A percentile compares a stretch with the other conserved stretches of the same genome.
These are phyloP conservation scores for Tholera decimalis DNA, from an alignment of 2,888 invertebrate genomes.

Conservation along the genomic window DNA sequence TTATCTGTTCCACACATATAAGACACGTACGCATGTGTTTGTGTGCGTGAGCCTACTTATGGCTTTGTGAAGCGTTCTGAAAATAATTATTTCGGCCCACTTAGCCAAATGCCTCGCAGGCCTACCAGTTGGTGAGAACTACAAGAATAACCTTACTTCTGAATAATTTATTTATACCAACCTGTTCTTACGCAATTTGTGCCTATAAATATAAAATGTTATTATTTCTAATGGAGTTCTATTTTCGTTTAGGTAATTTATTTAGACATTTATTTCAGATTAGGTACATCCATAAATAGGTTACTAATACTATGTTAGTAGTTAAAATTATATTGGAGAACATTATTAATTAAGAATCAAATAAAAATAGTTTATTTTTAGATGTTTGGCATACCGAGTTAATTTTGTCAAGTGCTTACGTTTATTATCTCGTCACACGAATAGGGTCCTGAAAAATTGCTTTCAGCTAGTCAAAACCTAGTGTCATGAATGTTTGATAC, in stretches of 20 bases:
- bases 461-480: not conserved
- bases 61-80: too few relatives aligned
- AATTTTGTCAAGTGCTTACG: conserved; percentile 16
- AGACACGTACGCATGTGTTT: too few relatives aligned
- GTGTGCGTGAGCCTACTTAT: too few relatives aligned
- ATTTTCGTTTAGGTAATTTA: conserved; percentile 21
- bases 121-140: not conserved
- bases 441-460: not conserved
- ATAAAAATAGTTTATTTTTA: conserved; percentile 22
- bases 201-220: conserved; percentile 35
- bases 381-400: not conserved
- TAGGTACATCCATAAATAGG: too few relatives aligned
- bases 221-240: conserved; percentile 24
- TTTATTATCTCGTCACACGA: not conserved
- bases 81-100: not conserved
- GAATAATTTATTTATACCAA: conserved; percentile 38
- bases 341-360: too few relatives aligned
- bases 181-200: conserved; percentile 6
- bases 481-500: not conserved
- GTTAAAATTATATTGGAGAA: too few relatives aligned
- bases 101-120: not conserved
- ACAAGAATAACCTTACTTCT: conserved; percentile 17
- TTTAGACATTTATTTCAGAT: too few relatives aligned
- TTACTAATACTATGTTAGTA: too few relatives aligned
- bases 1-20: too few relatives aligned